phyloP scores from a whole-genome alignment of 1,140 invertebrate species.

The Zaprionus davidi region DNA sequence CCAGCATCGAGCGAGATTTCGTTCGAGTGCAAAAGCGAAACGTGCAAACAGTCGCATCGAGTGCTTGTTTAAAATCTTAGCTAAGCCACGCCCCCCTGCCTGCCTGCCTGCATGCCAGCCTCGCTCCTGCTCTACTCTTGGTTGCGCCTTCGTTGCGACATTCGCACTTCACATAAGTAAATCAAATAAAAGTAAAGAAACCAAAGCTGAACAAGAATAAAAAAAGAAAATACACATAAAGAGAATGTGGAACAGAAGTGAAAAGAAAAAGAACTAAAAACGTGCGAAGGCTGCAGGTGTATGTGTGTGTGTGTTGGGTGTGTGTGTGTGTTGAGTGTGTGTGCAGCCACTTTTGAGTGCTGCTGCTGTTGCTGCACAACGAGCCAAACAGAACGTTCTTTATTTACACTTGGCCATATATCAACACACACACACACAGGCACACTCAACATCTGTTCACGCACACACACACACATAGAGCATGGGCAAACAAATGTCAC shows the following conservation, averaged over 20 bases:
- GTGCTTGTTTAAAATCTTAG: slow-evolving; percentile 72
- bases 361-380: slow-evolving; percentile 48
- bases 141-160: slow-evolving; percentile 3
- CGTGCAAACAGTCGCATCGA: slow-evolving; percentile 60
- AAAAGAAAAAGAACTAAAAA: slow-evolving; percentile 30
- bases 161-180: slow-evolving; percentile 31
- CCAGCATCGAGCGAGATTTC: slow-evolving; percentile 47
- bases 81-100: slow-evolving; percentile 19
- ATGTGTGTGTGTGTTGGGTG: slow-evolving; percentile 18
- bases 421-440: slow-evolving; percentile 46
- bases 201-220: slow-evolving; percentile 23
- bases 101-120: neutral
- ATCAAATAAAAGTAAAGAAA: slow-evolving; percentile 66
- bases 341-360: slow-evolving; percentile 66
- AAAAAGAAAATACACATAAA: slow-evolving; percentile 20
- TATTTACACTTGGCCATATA: slow-evolving; percentile 73
- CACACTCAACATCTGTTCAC: slow-evolving; percentile 1
- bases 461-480: neutral
- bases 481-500: slow-evolving; percentile 27
- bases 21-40: slow-evolving; percentile 53
- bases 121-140: neutral
- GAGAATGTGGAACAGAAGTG: slow-evolving; percentile 1
- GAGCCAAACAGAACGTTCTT: slow-evolving; percentile 57
- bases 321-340: slow-evolving; percentile 44
- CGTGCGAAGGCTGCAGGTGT: slow-evolving; percentile 63